phyloP scores from a whole-genome alignment of 1,140 invertebrate genomes.

The Sinella curviseta region DNA sequence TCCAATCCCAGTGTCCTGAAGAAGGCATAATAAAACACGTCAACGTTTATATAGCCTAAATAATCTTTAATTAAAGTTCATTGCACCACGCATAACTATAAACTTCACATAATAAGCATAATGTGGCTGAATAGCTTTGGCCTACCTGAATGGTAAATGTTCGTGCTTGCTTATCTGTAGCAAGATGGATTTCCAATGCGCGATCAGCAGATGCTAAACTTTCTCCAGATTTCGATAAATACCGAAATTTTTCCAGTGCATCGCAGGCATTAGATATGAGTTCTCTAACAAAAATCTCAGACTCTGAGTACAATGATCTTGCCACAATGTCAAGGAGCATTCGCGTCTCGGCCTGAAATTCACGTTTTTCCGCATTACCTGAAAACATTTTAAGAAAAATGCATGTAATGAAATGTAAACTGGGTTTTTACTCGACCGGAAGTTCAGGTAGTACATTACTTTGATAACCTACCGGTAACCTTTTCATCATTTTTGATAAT shows the following conservation, averaged over 20 bases:
- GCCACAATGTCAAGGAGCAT: conserved; percentile 96
- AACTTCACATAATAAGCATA: not conserved
- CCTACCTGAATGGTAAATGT: conserved; percentile 80
- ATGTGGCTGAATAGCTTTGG: not conserved
- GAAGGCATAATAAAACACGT: not conserved
- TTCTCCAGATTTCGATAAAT: conserved; percentile 64
- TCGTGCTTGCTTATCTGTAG: conserved; percentile 81
- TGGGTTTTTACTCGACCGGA: not conserved
- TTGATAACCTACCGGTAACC: not conserved
- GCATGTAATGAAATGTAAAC: not conserved
- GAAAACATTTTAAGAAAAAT: not conserved
- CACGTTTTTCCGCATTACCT: conserved; percentile 52
- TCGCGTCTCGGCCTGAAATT: conserved; percentile 94
- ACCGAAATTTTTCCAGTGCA: conserved; percentile 89
- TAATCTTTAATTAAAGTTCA: no score
- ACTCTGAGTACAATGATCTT: conserved; percentile 94
- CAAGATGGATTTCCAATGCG: conserved; percentile 81
- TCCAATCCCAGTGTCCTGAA: conserved; percentile 86
- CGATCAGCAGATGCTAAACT: conserved; percentile 50
- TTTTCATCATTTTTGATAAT: conserved; percentile 28
- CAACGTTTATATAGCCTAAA: no score
- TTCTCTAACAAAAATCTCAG: conserved; percentile 96
- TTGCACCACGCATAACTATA: no score
- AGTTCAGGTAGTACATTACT: not conserved
- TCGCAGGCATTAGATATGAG: conserved; percentile 96